Evolutionary conservation across 2,113 vertebrate species (phyloP).

Genomic region (Ptyas mucosa): DNA sequence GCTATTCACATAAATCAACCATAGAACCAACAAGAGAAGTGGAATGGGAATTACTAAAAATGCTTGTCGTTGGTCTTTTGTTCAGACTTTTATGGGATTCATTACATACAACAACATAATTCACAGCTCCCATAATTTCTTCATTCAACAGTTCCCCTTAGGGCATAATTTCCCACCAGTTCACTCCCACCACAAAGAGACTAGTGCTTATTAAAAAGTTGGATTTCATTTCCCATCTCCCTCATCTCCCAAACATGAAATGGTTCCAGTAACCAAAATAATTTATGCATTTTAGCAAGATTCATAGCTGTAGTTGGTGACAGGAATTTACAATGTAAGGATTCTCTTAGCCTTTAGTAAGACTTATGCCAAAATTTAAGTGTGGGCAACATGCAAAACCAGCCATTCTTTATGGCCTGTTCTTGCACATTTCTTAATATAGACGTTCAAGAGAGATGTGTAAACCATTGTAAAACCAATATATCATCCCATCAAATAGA

Average conservation of each 20-base stretch:
- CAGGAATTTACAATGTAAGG: background rate
- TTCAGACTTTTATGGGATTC: slow-evolving; percentile 15
- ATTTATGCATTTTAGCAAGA: background rate
- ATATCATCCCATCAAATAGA: background rate
- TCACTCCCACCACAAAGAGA: background rate
- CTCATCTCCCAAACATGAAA: background rate
- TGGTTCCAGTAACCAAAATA: background rate
- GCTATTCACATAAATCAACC: slow-evolving; percentile 49
- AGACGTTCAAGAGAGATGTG: background rate
- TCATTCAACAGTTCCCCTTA: slow-evolving; percentile 6
- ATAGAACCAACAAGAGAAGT: slow-evolving; percentile 36
- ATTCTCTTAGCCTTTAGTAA: background rate
- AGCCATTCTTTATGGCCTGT: background rate
- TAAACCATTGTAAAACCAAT: background rate
- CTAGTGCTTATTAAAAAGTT: background rate
- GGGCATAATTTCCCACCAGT: background rate
- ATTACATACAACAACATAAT: background rate
- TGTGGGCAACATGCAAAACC: background rate
- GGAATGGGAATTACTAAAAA: slow-evolving; percentile 40
- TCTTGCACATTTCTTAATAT: background rate
- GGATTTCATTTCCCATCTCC: background rate
- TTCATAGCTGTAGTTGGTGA: background rate
- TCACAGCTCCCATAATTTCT: slow-evolving; percentile 27
- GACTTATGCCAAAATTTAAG: background rate
- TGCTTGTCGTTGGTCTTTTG: slow-evolving; percentile 43